Conservation (phyloP, 1,140 invertebrate species). For the Chrysoperla carnea region DNA sequence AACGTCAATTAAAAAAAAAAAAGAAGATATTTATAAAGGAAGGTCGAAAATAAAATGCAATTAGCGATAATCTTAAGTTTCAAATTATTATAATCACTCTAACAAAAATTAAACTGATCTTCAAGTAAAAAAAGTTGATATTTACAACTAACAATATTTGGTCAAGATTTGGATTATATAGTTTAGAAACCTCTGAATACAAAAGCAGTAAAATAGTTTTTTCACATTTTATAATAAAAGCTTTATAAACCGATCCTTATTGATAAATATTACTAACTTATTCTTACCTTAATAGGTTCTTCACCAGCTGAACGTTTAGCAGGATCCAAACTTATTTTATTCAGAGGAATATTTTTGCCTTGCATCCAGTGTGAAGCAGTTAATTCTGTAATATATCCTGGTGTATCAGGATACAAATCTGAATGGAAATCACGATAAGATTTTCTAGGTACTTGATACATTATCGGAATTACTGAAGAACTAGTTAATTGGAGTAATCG, state of each 20-base stretch:
- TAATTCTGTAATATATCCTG: constrained; percentile 53
- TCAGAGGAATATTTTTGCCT: constrained; percentile 46
- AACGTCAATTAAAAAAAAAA: too few relatives aligned
- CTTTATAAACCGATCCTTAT: not conserved
- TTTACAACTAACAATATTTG: too few relatives aligned
- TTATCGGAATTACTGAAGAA: constrained; percentile 72
- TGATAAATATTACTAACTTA: not conserved
- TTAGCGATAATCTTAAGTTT: too few relatives aligned
- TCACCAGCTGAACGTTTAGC: constrained; percentile 38
- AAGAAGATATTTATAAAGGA: too few relatives aligned
- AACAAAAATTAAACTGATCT: too few relatives aligned
- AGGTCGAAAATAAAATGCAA: too few relatives aligned
- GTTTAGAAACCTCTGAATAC: too few relatives aligned
- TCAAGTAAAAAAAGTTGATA: too few relatives aligned
- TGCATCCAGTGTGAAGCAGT: constrained; percentile 60
- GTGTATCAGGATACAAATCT: constrained; percentile 81
- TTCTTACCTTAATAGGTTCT: constrained; percentile 38
- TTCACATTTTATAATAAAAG: too few relatives aligned
- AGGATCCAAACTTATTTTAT: constrained; percentile 68
- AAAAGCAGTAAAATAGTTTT: too few relatives aligned
- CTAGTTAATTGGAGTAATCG: constrained; percentile 70
- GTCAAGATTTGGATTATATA: too few relatives aligned
- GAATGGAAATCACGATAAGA: constrained; percentile 66
- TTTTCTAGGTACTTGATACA: constrained; percentile 87
- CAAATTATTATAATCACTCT: too few relatives aligned